Base-by-base conservation (phyloP, 2,797 vertebrate species). In the Fistularia tabacaria region DNA sequence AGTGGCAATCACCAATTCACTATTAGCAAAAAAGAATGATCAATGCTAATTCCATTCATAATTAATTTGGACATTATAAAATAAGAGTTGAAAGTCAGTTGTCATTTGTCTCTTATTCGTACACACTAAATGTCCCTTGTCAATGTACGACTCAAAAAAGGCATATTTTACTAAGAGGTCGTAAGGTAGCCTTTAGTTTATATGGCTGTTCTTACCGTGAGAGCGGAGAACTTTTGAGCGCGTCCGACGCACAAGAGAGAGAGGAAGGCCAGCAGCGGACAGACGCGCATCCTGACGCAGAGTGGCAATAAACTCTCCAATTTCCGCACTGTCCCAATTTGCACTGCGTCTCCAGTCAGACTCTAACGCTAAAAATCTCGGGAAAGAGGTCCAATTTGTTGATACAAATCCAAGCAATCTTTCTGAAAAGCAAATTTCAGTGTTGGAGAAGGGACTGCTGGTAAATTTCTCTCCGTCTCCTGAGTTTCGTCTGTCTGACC, bases 221-320 rank as follows among this genome's bases (percentile, higher is more conserved):
- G 88, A 78, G 91, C 92, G 44, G 92, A 92, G 73, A 91, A 91
- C 80, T 90, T 92, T n/a, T 93, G 91, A 78, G 91, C 79, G 80
- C 83, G 69, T 66, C 82, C 89, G 46, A 83, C 88, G 79, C 85
- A 67, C 74, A 91, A 81, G 71, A 91, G 77, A 73, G 87, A 85
- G 74, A 90, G 64, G 60, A 92, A 70, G 76, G 87, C 57, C 74
- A 91, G 70, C 58, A 91, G 78, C 62, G 76, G 80, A 56, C 71
- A 79, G 66, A 82, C 74, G 87, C 90, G 90, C 92, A 93, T 93
- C 90, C 80, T 92, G 86, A 81, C 64, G 60, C 71, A 68, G 77
- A 57, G 74, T 64, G 63, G 57, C 62, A 64, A 73, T 48, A 68
- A 69, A 72, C 58, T 73, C 71, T 83, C 78, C 85, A 80, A 83